Evolutionary conservation across 2,888 invertebrate species (phyloP).

Genomic region (Mechanitis mazaeus): DNA sequence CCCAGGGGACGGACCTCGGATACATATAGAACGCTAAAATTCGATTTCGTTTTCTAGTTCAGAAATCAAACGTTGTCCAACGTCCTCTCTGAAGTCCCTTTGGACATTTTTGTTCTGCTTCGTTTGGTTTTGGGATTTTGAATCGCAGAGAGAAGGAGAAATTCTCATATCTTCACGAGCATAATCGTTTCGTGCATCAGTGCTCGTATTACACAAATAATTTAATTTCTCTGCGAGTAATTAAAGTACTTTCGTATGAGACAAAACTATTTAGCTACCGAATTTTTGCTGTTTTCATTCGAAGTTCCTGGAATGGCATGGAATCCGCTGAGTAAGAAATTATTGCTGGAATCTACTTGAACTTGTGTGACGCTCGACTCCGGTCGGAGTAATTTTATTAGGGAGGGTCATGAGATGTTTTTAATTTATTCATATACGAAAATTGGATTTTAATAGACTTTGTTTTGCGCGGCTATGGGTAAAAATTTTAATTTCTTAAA

Average conservation of each 20-base stretch:
- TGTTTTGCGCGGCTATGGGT: slow-evolving; percentile 23
- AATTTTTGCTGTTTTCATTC: slow-evolving; percentile 39
- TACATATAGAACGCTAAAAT: slow-evolving; percentile 52
- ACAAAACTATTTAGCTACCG: slow-evolving; percentile 45
- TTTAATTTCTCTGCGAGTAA: slow-evolving; percentile 60
- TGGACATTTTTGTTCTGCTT: slow-evolving; percentile 45
- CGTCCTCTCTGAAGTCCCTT: slow-evolving; percentile 47
- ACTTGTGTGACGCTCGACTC: slow-evolving; percentile 22
- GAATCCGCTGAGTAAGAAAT: slow-evolving; percentile 15
- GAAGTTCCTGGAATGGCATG: slow-evolving; percentile 19
- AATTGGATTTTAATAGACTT: slow-evolving; percentile 45
- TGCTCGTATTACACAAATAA: slow-evolving; percentile 63
- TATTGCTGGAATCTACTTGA: slow-evolving; percentile 12
- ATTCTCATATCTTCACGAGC: slow-evolving; percentile 36
- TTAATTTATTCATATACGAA: slow-evolving; percentile 55
- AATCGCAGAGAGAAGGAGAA: slow-evolving; percentile 29
- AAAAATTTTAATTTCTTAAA: slow-evolving; percentile 27
- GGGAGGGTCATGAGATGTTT: slow-evolving; percentile 30
- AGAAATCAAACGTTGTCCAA: slow-evolving; percentile 61
- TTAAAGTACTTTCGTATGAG: slow-evolving; percentile 51
- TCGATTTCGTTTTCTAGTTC: slow-evolving; percentile 72
- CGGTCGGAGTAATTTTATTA: slow-evolving; percentile 31
- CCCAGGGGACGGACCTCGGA: slow-evolving; percentile 44
- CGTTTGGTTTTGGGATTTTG: slow-evolving; percentile 42
- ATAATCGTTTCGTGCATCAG: slow-evolving; percentile 58